Evolutionary conservation across 2,888 invertebrate genomes (phyloP), one percentile per base, ranked within the genome.

Genomic region (Ctenicera cuprea): DNA sequence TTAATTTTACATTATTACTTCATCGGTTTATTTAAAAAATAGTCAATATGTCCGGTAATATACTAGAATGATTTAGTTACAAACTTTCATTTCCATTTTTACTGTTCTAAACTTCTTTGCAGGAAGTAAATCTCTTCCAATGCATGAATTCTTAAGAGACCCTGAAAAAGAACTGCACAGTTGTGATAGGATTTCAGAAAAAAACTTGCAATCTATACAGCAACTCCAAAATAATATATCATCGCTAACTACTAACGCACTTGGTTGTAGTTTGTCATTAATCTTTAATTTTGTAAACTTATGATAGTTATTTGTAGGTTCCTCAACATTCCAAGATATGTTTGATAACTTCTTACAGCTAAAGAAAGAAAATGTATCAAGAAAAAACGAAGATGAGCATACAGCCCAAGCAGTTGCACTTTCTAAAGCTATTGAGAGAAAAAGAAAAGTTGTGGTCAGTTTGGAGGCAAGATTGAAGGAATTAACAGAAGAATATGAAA

Each of bases 171-270:
- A 65, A 37, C 4, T 37, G 18, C n/a, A 20, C 0, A 37, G 22
- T 0, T n/a, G 38, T 20, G 52, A 50, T 37, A 18, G 3, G 8
- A 65, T 65, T 52, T 38, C 65, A 12, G 50, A 65, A 38, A 52
- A 52, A 20, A 65, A 65, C 41, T 20, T 33, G 5, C 50, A 37
- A 8, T 38, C 37, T 37, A 52, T 65, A 37, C 12, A 22, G 8
- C 20, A 50, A 3, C 37, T 30, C 1, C n/a, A 1, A 22, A 20
- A 65, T 20, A 22, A 22, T 22, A 30, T 30, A 3, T 14, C 9
- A 14, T 26, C 22, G 3, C 0, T 5, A 7, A 26, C 20, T 22
- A 11, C 14, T 9, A 45, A 4, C 1, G 16, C 45, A 16, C 7
- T 16, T 5, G 45, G 45, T 45, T 9, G n/a, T 43, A n/a, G 3